Conservation (phyloP, 2,888 invertebrate species). For the Sabellastarte sp. region DNA sequence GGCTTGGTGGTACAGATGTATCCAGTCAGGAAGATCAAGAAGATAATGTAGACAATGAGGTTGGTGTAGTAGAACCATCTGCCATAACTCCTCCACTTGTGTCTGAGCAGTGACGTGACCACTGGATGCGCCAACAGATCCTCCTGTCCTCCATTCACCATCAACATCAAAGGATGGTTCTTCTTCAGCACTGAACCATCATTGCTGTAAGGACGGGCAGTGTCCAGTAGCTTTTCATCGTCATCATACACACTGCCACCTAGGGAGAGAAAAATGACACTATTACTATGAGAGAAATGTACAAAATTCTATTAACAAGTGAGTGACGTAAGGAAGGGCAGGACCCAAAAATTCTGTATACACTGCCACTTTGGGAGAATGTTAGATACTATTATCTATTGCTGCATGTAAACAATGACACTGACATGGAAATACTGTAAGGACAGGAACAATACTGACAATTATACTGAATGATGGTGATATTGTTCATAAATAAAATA, state of each 20-base stretch:
- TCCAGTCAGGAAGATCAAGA: conserved; percentile 60
- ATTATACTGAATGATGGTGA: too few relatives aligned
- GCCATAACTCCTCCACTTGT: conserved; percentile 63
- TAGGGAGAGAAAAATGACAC: too few relatives aligned
- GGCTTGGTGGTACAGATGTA: conserved; percentile 53
- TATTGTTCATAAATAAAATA: too few relatives aligned
- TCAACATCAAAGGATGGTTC: conserved; percentile 59
- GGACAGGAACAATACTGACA: too few relatives aligned
- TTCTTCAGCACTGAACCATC: conserved; percentile 54
- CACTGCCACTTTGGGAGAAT: too few relatives aligned
- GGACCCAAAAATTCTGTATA: too few relatives aligned
- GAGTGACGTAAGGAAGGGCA: too few relatives aligned
- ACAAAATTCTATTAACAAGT: too few relatives aligned
- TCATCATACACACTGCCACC: conserved; percentile 51
- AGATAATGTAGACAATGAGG: conserved; percentile 59
- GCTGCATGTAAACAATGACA: too few relatives aligned
- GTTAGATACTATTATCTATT: too few relatives aligned
- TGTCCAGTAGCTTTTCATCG: conserved; percentile 41
- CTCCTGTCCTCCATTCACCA: conserved; percentile 58
- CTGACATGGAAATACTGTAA: too few relatives aligned
- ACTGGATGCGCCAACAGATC: conserved; percentile 62
- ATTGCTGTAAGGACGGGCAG: conserved; percentile 50
- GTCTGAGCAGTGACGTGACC: conserved; percentile 59
- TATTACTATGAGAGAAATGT: too few relatives aligned
- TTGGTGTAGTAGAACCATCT: conserved; percentile 62